Evolutionary conservation across 2,113 vertebrate species (phyloP).

Genomic region (Leiothrix lutea): DNA sequence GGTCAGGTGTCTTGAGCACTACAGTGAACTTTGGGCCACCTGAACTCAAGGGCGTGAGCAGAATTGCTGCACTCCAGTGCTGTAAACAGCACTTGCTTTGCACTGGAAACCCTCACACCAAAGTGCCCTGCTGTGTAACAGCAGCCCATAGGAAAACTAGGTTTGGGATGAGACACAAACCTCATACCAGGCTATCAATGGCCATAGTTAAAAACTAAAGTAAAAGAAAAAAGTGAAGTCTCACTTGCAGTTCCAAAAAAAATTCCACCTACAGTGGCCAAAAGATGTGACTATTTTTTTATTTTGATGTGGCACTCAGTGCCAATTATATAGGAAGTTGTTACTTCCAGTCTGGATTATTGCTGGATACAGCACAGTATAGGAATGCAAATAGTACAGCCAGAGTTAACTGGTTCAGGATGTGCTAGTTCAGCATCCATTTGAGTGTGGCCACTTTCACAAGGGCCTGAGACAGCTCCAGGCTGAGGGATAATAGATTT

Average conservation of each 20-base stretch:
- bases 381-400: background rate
- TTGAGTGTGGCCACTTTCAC: background rate
- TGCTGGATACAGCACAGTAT: background rate
- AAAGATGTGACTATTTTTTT: background rate
- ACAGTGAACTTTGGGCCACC: background rate
- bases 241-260: background rate
- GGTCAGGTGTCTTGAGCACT: background rate
- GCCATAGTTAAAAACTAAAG: background rate
- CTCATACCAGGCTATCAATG: background rate
- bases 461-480: background rate
- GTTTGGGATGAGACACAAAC: background rate
- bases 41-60: background rate
- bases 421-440: background rate
- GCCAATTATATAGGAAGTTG: background rate
- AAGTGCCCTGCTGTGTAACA: background rate
- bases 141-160: background rate
- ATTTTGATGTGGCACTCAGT: background rate
- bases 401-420: background rate
- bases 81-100: background rate
- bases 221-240: background rate
- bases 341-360: background rate
- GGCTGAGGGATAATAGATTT: background rate
- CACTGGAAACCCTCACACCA: background rate
- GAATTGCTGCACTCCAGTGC: rapidly evolving
- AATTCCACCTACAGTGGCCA: background rate